Conservation (phyloP, 1,140 invertebrate species). For the Apocrypta bakeri region DNA sequence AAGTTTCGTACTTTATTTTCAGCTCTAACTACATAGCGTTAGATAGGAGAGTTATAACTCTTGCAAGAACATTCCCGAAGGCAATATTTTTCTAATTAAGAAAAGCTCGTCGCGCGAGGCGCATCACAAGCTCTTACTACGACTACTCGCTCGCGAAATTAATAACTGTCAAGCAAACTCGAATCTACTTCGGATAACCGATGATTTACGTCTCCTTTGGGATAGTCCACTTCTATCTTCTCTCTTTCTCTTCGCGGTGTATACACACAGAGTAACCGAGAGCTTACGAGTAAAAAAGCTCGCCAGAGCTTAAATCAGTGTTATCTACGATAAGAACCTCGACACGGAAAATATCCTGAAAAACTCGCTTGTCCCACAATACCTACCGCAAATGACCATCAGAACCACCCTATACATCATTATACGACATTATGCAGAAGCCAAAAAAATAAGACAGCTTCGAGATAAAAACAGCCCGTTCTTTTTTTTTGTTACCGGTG, state of each 20-base stretch:
- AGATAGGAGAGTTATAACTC: too few species aligned
- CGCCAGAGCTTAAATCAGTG: too few species aligned
- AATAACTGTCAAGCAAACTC: background rate
- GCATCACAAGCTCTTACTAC: background rate
- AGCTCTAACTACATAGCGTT: too few species aligned
- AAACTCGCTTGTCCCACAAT: background rate
- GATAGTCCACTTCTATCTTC: background rate
- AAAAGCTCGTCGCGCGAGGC: background rate
- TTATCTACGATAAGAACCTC: background rate
- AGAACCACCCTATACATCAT: background rate
- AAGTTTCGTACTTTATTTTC: too few species aligned
- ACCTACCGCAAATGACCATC: background rate
- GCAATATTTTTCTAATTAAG: background rate
- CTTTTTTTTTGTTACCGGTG: background rate
- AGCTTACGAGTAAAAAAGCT: too few species aligned
- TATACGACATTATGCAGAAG: background rate
- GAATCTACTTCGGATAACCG: conserved; percentile 1
- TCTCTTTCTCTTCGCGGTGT: too few species aligned
- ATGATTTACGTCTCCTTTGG: background rate
- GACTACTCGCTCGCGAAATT: background rate
- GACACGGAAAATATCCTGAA: background rate
- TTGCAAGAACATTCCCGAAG: background rate
- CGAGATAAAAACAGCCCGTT: background rate
- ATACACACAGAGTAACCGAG: background rate
- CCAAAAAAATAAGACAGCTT: background rate